Evolutionary conservation across 2,888 invertebrate genomes (phyloP).

Genomic region (Enchytraeus crypticus): DNA sequence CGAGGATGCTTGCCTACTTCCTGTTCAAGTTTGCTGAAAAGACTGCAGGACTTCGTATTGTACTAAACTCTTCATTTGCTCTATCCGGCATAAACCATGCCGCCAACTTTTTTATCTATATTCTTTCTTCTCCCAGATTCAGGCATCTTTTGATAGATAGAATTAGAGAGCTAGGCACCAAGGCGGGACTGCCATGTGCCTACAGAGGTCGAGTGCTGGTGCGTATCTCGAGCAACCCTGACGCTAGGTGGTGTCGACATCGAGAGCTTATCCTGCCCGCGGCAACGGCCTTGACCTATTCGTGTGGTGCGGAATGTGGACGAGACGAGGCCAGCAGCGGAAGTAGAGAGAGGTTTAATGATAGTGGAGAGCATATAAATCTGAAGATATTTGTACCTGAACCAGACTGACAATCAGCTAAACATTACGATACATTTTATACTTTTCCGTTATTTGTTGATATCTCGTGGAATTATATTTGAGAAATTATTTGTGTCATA

Average conservation of each 20-base stretch:
- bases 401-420: not conserved
- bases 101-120: conserved; percentile 21
- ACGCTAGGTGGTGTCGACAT: no score
- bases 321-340: no score
- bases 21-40: conserved; percentile 5
- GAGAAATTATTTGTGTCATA: no score
- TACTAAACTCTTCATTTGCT: conserved; percentile 17
- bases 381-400: not conserved
- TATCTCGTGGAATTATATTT: no score
- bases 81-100: conserved; percentile 24
- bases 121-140: conserved; percentile 20
- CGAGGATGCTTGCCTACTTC: conserved; percentile 15
- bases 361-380: not conserved
- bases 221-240: no score
- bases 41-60: conserved; percentile 11
- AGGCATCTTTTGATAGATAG: conserved; percentile 9
- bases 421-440: no score
- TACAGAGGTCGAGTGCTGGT: no score
- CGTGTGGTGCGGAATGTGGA: no score
- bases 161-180: not conserved
- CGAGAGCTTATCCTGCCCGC: no score
- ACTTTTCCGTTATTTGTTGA: no score
- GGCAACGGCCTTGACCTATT: no score
- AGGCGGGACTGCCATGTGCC: not conserved
- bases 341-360: not conserved